Evolutionary conservation across 2,113 vertebrate species (phyloP).

Genomic region (Phrynocephalus versicolor): DNA sequence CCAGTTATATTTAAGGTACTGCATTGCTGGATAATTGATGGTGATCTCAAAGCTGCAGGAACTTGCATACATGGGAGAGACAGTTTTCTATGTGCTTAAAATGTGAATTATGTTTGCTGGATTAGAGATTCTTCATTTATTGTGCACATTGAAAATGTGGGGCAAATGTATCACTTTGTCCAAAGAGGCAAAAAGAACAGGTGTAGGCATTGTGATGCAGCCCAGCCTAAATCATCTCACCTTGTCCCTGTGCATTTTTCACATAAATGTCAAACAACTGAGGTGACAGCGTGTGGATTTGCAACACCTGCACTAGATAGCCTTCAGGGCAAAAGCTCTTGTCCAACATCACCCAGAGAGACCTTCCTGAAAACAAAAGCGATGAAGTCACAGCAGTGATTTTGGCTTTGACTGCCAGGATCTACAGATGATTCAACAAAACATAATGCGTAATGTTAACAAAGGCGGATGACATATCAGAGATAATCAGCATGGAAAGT

Average conservation of each 20-base stretch:
- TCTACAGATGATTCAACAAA: slow-evolving; percentile 55
- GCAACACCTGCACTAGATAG: slow-evolving; percentile 15
- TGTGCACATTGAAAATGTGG: rapidly evolving
- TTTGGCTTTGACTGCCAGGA: slow-evolving; percentile 22
- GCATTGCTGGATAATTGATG: neutral
- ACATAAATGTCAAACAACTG: slow-evolving; percentile 47
- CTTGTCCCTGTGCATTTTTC: slow-evolving; percentile 50
- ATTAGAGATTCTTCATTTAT: neutral
- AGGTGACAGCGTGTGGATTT: slow-evolving; percentile 38
- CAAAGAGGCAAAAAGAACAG: slow-evolving; percentile 21
- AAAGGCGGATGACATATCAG: slow-evolving; percentile 52
- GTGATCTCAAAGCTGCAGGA: neutral
- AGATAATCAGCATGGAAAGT: slow-evolving; percentile 46
- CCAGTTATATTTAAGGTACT: neutral
- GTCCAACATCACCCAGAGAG: slow-evolving; percentile 46
- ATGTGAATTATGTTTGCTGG: neutral
- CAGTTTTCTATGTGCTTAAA: neutral
- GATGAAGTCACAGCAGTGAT: slow-evolving; percentile 27
- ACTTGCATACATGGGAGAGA: slow-evolving; percentile 8
- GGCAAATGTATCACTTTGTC: slow-evolving; percentile 19
- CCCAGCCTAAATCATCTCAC: slow-evolving; percentile 6
- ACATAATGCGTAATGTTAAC: slow-evolving; percentile 27
- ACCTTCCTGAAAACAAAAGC: slow-evolving; percentile 26
- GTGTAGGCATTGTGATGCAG: slow-evolving; percentile 10
- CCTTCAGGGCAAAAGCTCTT: slow-evolving; percentile 50